Conservation (phyloP, 2,888 invertebrate species). For the Drosophila borborema region DNA sequence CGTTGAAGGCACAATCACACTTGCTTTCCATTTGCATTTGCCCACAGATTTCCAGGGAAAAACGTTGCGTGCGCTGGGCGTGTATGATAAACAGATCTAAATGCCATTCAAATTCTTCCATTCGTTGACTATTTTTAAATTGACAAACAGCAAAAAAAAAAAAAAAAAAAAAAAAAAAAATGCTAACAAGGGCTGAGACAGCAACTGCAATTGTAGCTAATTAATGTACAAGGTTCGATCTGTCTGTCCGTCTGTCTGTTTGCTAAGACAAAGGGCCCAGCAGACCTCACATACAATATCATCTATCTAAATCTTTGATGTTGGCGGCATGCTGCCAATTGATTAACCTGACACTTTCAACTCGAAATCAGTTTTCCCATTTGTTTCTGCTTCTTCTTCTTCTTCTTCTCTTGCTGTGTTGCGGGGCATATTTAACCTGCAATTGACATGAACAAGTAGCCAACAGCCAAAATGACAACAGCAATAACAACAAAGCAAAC, state of each 20-base stretch:
- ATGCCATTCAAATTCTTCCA: constrained; percentile 62
- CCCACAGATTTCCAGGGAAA: constrained; percentile 66
- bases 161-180: constrained; percentile 8
- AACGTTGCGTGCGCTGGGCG: constrained; percentile 68
- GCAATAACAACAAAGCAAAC: constrained; percentile 14
- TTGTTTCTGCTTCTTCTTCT: not conserved
- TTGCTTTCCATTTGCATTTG: constrained; percentile 62
- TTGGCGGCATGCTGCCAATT: constrained; percentile 71
- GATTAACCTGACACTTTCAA: constrained; percentile 74
- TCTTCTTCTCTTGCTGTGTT: not conserved
- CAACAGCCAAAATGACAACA: constrained; percentile 45
- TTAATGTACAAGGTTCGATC: constrained; percentile 66
- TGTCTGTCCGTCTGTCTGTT: not conserved
- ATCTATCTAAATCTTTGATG: constrained; percentile 51
- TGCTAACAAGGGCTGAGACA: constrained; percentile 72
- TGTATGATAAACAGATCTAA: constrained; percentile 51
- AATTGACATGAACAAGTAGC: constrained; percentile 65
- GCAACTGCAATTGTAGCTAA: constrained; percentile 59
- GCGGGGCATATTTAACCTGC: constrained; percentile 48
- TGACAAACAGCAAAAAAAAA: constrained; percentile 32
- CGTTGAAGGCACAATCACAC: not conserved
- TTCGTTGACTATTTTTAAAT: constrained; percentile 54
- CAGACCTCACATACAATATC: constrained; percentile 38
- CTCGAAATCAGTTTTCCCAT: constrained; percentile 43
- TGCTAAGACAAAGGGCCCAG: constrained; percentile 14